These are phyloP conservation scores for Heliconius nattereri DNA, from an alignment of 1,140 invertebrate genomes.

Conservation along the genomic window DNA sequence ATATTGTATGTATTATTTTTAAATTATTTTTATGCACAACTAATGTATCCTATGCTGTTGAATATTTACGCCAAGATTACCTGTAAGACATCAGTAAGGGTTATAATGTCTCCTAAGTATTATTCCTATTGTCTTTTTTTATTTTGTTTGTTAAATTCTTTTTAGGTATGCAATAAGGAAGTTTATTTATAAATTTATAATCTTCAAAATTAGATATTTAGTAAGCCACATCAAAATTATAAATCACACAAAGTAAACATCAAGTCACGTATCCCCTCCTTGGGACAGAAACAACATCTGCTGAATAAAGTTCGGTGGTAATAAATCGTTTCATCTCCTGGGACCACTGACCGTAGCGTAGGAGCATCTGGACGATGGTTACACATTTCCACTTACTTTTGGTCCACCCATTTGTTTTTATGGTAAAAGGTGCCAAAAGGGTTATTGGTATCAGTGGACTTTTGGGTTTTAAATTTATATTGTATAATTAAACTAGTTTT, in stretches of 20 bases:
- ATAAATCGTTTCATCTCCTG: conserved; percentile 12
- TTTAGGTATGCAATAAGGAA: no score
- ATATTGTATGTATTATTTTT: no score
- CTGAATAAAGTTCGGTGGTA: conserved; percentile 8
- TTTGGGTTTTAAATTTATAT: background rate
- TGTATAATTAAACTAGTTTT: background rate
- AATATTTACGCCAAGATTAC: no score
- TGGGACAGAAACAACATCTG: conserved; percentile 2
- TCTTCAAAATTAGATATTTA: no score
- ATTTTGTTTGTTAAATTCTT: no score
- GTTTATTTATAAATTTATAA: no score
- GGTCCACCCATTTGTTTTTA: conserved; percentile 11
- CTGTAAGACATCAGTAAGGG: no score
- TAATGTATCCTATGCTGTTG: no score
- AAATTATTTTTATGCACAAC: no score
- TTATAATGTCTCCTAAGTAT: no score
- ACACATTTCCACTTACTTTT: conserved; percentile 12
- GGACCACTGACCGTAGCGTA: background rate
- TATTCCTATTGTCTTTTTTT: no score
- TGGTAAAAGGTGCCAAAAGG: conserved; percentile 6
- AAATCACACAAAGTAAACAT: background rate
- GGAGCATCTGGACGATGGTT: conserved; percentile 9
- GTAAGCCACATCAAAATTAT: background rate
- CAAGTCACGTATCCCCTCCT: background rate
- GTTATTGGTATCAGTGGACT: background rate